Base-by-base conservation (phyloP, 2,888 invertebrate species). In the Drepana falcataria region DNA sequence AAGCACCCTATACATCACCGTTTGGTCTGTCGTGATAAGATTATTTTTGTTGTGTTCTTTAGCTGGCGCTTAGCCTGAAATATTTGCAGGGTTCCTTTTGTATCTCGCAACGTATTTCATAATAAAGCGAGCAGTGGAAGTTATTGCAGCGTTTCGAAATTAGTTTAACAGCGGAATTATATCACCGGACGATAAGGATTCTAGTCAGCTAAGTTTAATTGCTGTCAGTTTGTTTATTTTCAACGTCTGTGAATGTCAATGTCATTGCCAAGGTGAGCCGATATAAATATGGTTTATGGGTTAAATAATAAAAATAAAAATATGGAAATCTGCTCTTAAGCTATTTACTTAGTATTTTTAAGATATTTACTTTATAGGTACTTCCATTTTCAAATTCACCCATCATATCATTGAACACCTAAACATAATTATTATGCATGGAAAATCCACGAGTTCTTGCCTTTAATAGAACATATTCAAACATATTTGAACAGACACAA, bases 1-100 rank as follows among this genome's bases (percentile, higher is more conserved):
- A 73, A 71, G 71, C 66, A 64, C 65, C 56, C 66, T 65, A 67
- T 70, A 67, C 69, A 65, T 68, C 61, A 57, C 56, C 59, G 57
- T 59, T 55, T 55, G 60, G 49, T 52, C 58, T 65, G 55, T 69
- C 59, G 54, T 55, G 69, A 63, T 67, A 69, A 62, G 49, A 34
- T 34, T 59, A 57, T 57, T 62, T 71, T 64, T 65, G 67, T 67
- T 68, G 68, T 70, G 68, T 68, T 66, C 59, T 65, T 21, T 66
- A 66, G 63, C 60, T 56, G 52, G 57, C 64, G 63, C 66, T 71
- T 64, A 60, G 56, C 59, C 55, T 66, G 55, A 68, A 66, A 69
- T 66, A 61, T 63, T 68, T 63, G 58, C 60, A 63, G 58, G 61
- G 56, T 52, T 61, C 52, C 49, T 52, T 54, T 60, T 57, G 59